Base-by-base conservation (phyloP, 2,888 invertebrate genomes). In the Ectobius pallidus region DNA sequence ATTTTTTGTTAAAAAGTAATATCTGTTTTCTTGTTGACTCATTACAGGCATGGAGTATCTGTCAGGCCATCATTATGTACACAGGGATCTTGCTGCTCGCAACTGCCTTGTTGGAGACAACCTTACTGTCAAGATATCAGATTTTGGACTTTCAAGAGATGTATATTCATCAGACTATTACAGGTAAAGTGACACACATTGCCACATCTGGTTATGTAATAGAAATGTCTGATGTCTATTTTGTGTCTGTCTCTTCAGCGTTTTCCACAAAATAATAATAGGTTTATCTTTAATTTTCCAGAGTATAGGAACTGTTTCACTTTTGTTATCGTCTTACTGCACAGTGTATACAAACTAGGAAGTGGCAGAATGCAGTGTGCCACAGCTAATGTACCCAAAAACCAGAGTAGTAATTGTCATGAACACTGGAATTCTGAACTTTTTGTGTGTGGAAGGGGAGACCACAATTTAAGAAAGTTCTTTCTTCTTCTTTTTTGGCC, bases 51-150 rank as follows among this genome's bases (percentile, higher is more conserved):
- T 94, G 94, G 93, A 93, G 78, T 94, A 94, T 81, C 85, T 94
- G 70, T 92, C 94, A 0, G 91, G 91, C 67, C 96, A 97, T 84
- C 96, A 97, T 83, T 98, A 96, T 84, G 96, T 99, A 0, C 99
- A 99, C 83, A 89, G 97, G 78, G 99, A 99, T 82, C 85, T 99
- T 77, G 97, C 99, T 1, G 96, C 99, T 1, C 88, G 99, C 77
- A 99, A 99, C 83, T 96, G 98, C 82, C 86, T 99, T 63, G 97
- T 99, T 0, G 96, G 96, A 14, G 97, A 97, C 81, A 93, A 94
- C 81, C 87, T 97, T 78, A 91, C 93, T 62, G 96, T 99, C 0
- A 99, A 99, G 87, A 98, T 99, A 81, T 96, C 93, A 70, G 97
- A 98, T 85, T 98, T 99, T 85, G 98, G 97, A 49, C 86, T 97